Evolutionary conservation across 1,140 invertebrate species (phyloP).

Genomic region (Drosophila dunni): DNA sequence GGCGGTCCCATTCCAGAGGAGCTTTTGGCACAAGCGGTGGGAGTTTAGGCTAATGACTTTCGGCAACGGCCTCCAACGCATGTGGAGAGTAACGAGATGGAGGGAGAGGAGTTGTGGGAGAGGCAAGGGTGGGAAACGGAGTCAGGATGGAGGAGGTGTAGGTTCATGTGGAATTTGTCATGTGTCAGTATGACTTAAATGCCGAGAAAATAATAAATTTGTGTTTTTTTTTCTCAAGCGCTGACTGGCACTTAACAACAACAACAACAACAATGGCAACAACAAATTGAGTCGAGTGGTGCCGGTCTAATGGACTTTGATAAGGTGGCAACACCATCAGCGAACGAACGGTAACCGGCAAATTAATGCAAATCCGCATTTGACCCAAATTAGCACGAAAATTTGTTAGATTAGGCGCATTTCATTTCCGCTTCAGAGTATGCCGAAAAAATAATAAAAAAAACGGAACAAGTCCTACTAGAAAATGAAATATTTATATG

Average conservation of each 20-base stretch:
- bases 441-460: slow-evolving; percentile 42
- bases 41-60: slow-evolving; percentile 77
- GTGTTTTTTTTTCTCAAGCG: not conserved
- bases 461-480: slow-evolving; percentile 4
- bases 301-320: slow-evolving; percentile 75
- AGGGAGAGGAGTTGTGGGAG: not conserved
- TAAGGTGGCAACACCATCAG: slow-evolving; percentile 71
- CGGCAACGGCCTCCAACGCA: slow-evolving; percentile 44
- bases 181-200: slow-evolving; percentile 81
- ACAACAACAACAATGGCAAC: slow-evolving; percentile 26
- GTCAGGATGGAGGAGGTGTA: slow-evolving; percentile 3
- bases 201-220: slow-evolving; percentile 72
- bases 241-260: slow-evolving; percentile 13
- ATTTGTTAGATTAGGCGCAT: slow-evolving; percentile 80
- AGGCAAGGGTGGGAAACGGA: not conserved
- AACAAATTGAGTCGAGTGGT: slow-evolving; percentile 57
- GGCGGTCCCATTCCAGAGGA: slow-evolving; percentile 44
- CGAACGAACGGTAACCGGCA: slow-evolving; percentile 46
- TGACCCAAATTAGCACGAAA: slow-evolving; percentile 82
- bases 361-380: slow-evolving; percentile 81
- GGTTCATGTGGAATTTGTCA: slow-evolving; percentile 79
- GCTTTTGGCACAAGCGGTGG: slow-evolving; percentile 59
- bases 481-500: slow-evolving; percentile 2
- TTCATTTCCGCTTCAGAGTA: slow-evolving; percentile 62
- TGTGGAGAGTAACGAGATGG: not conserved